These are phyloP conservation scores for Galerucella nymphaeae DNA, from an alignment of 2,888 invertebrate species.

Conservation along the genomic window DNA sequence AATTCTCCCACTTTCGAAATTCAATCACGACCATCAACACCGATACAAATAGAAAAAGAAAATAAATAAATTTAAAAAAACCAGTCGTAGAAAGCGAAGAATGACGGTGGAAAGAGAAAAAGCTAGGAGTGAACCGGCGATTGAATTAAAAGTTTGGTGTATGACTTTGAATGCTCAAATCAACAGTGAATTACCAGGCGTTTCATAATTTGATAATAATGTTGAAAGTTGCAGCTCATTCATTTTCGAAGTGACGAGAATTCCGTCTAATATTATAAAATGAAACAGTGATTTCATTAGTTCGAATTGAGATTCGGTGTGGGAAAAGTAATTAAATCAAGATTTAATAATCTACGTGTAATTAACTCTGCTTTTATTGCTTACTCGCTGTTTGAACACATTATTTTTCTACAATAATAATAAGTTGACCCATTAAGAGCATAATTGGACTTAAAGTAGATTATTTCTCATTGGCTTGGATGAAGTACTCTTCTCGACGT, in stretches of 20 bases:
- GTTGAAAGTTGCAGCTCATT: slow-evolving; percentile 49
- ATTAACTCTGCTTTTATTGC: slow-evolving; percentile 6
- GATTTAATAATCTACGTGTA: slow-evolving; percentile 17
- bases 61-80: slow-evolving; percentile 15
- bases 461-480: no score
- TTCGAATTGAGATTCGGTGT: slow-evolving; percentile 20
- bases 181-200: slow-evolving; percentile 59
- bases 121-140: slow-evolving; percentile 46
- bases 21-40: not conserved
- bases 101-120: slow-evolving; percentile 25
- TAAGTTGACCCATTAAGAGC: not conserved
- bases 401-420: not conserved
- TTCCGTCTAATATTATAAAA: slow-evolving; percentile 39
- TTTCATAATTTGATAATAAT: slow-evolving; percentile 59
- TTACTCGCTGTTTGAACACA: not conserved
- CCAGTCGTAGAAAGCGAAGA: slow-evolving; percentile 5
- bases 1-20: not conserved
- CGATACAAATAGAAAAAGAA: not conserved
- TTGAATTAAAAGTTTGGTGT: slow-evolving; percentile 59
- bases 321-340: slow-evolving; percentile 16
- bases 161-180: slow-evolving; percentile 61
- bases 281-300: slow-evolving; percentile 40
- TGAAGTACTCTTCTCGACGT: no score
- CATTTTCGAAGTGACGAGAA: slow-evolving; percentile 50
- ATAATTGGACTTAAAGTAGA: no score